A percentile compares a stretch with the other conserved stretches of the same genome.
Evolutionary conservation across 30 jellyfish, hydroid and myxozoan genomes (phyloP).

Genomic region (Catostylus mosaicus): DNA sequence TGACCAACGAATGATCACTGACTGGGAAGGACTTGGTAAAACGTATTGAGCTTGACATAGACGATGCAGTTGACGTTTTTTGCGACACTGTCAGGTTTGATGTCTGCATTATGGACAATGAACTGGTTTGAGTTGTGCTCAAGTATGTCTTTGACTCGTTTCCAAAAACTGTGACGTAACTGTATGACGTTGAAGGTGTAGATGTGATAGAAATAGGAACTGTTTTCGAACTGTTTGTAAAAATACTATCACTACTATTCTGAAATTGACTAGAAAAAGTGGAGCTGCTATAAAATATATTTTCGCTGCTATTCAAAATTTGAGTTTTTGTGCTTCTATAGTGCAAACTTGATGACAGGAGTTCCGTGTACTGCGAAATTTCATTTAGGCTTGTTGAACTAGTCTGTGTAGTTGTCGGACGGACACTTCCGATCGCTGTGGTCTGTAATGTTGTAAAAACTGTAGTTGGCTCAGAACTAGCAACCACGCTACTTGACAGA

Average conservation of each 20-base stretch:
- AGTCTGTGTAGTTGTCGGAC: not conserved
- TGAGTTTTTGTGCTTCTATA: not conserved
- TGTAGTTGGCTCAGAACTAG: not conserved
- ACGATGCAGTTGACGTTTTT: not conserved
- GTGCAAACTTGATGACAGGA: not conserved
- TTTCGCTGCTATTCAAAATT: not conserved
- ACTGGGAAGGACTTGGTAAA: not conserved
- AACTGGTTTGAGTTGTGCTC: not conserved
- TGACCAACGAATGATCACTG: too few species aligned
- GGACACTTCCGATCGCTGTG: not conserved
- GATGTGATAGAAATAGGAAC: not conserved
- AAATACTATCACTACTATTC: not conserved
- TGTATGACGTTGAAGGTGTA: not conserved
- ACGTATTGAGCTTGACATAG: not conserved
- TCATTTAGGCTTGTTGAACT: not conserved
- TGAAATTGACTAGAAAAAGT: not conserved
- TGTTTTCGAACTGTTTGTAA: not conserved
- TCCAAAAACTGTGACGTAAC: not conserved
- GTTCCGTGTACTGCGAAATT: not conserved
- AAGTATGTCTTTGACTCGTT: not conserved
- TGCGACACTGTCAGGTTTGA: not conserved
- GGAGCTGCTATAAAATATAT: not conserved
- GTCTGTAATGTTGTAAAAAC: too few species aligned
- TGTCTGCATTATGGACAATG: not conserved
- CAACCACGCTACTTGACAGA: not conserved